Percentiles rank a stretch among this genome's conserved stretches.
Evolutionary conservation across 2,113 vertebrate species (phyloP).

Genomic region (Urocitellus parryii): DNA sequence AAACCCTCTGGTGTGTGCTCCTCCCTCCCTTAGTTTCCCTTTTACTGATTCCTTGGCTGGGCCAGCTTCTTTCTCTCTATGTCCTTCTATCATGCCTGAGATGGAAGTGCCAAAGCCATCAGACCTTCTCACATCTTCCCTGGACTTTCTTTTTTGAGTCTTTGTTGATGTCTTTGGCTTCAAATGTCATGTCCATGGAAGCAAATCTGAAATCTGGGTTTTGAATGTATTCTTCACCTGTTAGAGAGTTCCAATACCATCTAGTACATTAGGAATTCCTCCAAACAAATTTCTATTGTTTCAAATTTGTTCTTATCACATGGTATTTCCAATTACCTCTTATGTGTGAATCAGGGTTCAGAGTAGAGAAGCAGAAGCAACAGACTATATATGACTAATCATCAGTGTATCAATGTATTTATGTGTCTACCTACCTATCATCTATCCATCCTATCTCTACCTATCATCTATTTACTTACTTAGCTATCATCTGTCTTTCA

Average conservation of each 20-base stretch:
- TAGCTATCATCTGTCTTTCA: not conserved
- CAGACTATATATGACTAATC: not conserved
- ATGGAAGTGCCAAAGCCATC: not conserved
- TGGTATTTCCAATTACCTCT: not conserved
- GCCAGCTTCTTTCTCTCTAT: not conserved
- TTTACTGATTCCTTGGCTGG: not conserved
- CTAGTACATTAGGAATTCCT: not conserved
- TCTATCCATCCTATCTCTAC: not conserved
- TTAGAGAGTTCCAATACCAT: not conserved
- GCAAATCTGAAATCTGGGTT: not conserved
- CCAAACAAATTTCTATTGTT: rapidly evolving
- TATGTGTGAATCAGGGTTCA: not conserved
- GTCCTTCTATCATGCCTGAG: not conserved
- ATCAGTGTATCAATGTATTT: not conserved
- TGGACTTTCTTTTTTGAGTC: not conserved
- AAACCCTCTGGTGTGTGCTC: not conserved
- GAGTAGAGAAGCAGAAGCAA: not conserved
- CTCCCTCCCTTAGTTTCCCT: not conserved
- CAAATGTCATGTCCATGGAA: not conserved
- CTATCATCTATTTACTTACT: too few species aligned
- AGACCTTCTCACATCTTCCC: not conserved
- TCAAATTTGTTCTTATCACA: not conserved
- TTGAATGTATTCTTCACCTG: not conserved
- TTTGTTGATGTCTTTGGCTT: not conserved
- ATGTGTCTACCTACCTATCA: not conserved